phyloP scores from a whole-genome alignment of 2,113 vertebrate genomes.

The Pygoscelis adeliae region DNA sequence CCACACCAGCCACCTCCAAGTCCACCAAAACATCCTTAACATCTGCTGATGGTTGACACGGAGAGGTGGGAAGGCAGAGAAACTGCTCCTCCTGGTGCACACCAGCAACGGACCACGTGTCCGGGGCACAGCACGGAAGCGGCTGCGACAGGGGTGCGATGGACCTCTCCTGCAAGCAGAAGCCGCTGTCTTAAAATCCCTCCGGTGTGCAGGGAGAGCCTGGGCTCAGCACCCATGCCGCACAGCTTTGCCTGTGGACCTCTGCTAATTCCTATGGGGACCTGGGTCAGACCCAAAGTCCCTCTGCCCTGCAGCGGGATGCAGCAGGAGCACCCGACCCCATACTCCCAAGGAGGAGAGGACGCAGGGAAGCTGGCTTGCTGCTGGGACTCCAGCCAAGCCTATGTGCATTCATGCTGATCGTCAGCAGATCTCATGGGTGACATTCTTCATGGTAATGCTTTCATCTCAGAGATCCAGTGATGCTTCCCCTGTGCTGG shows the following conservation, averaged over 20 bases:
- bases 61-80: background rate
- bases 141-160: too few relatives aligned
- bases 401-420: background rate
- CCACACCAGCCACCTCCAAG: background rate
- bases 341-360: background rate
- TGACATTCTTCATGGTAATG: rapidly evolving
- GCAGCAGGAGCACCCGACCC: background rate
- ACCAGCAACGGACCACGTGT: rapidly evolving
- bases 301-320: background rate
- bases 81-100: background rate
- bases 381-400: background rate
- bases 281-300: background rate
- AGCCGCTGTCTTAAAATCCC: background rate
- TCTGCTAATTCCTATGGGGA: background rate
- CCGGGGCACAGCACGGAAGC: rapidly evolving
- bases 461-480: background rate
- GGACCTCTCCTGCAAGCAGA: background rate
- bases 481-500: background rate
- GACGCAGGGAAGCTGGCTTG: background rate
- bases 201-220: rapidly evolving
- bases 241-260: background rate
- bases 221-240: background rate
- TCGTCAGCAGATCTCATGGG: background rate
- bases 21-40: background rate
- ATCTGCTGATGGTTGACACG: background rate